Conservation (phyloP, 2,888 invertebrate species). For the Nomada hirtipes region DNA sequence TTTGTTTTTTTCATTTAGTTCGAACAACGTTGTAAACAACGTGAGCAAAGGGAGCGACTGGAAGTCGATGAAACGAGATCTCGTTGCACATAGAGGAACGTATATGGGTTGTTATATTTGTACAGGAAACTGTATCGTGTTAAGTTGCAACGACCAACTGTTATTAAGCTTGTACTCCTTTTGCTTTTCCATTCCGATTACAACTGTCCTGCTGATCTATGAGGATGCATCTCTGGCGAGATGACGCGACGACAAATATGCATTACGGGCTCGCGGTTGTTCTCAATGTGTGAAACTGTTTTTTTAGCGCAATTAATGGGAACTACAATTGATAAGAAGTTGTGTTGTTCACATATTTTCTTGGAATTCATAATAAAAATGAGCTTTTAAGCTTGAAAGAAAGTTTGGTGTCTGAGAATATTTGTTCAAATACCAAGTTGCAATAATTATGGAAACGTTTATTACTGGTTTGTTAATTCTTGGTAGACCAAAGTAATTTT, state of each 20-base stretch:
- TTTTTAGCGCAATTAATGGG: not conserved
- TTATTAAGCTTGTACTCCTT: conserved; percentile 1
- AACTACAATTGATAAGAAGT: not conserved
- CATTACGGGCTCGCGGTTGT: conserved; percentile 29
- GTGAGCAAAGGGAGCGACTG: conserved; percentile 22
- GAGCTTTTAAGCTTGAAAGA: no score
- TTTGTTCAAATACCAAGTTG: no score
- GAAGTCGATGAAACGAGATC: conserved; percentile 29
- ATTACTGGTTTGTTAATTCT: no score
- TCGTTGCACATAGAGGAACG: conserved; percentile 20
- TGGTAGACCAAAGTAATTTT: no score
- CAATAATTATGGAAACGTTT: no score
- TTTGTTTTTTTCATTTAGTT: not conserved
- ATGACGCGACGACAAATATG: conserved; percentile 36
- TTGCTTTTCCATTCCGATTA: conserved; percentile 15
- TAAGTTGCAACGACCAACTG: conserved; percentile 13
- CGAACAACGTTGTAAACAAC: conserved; percentile 25
- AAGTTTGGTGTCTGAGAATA: no score
- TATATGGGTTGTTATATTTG: conserved; percentile 4
- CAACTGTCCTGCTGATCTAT: conserved; percentile 23
- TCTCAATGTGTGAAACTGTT: no score
- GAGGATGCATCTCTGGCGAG: not conserved
- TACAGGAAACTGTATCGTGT: not conserved
- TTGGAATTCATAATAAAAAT: no score
- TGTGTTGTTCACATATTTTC: not conserved